These are phyloP conservation scores for Pyrrhia umbra DNA, from an alignment of 2,888 invertebrate genomes.

Conservation along the genomic window DNA sequence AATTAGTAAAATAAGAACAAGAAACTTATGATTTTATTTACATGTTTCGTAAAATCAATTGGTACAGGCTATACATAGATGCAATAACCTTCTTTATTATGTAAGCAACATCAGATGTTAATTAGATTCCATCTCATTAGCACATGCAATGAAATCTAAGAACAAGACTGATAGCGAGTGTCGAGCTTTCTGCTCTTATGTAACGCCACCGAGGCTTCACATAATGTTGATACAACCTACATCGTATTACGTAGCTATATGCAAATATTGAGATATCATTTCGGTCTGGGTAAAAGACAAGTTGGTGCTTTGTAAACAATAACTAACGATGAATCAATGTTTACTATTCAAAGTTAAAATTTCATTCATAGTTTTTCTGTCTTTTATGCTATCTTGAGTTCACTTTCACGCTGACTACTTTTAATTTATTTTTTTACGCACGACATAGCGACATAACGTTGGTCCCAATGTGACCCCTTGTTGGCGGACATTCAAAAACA, in stretches of 20 bases:
- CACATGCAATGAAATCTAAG: not conserved
- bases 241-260: slow-evolving; percentile 29
- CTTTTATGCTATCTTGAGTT: slow-evolving; percentile 5
- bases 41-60: not conserved
- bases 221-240: slow-evolving; percentile 23
- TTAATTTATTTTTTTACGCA: slow-evolving; percentile 15
- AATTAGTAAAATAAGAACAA: too few relatives aligned
- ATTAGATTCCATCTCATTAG: not conserved
- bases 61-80: not conserved
- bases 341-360: not conserved
- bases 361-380: slow-evolving; percentile 19
- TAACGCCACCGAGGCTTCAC: slow-evolving; percentile 10
- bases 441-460: slow-evolving; percentile 5
- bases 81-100: slow-evolving; percentile 1
- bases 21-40: too few relatives aligned
- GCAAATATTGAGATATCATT: slow-evolving; percentile 19
- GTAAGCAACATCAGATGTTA: not conserved
- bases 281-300: not conserved
- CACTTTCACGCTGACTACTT: slow-evolving; percentile 24
- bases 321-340: not conserved
- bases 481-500: slow-evolving; percentile 22
- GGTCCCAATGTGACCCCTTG: slow-evolving; percentile 28
- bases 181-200: slow-evolving; percentile 23
- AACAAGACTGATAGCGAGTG: slow-evolving; percentile 3
- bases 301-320: slow-evolving; percentile 13